phyloP scores from a whole-genome alignment of 1,140 invertebrate genomes.

The Achatina immaculata region DNA sequence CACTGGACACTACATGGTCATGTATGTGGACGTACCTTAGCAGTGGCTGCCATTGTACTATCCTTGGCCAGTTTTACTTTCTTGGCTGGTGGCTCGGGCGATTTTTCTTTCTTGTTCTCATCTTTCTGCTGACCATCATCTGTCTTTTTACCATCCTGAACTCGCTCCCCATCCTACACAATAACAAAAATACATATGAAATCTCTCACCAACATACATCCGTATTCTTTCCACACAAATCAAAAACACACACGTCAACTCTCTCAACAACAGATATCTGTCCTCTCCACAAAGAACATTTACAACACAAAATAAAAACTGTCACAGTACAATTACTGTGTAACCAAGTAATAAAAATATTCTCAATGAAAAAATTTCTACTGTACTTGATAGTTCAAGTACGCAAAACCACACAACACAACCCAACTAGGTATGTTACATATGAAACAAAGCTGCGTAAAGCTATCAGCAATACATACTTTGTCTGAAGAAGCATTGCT shows the following conservation, averaged over 20 bases:
- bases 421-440: too few species aligned
- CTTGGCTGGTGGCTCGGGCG: conserved; percentile 50
- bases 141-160: conserved; percentile 52
- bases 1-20: too few species aligned
- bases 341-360: too few species aligned
- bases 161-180: conserved; percentile 59
- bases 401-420: too few species aligned
- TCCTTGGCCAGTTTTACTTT: conserved; percentile 55
- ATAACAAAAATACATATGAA: not conserved
- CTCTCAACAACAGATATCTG: too few species aligned
- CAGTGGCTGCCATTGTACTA: conserved; percentile 58
- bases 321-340: too few species aligned
- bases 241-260: not conserved
- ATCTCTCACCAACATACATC: not conserved
- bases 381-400: too few species aligned
- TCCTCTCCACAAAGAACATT: too few species aligned
- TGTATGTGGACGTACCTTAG: conserved; percentile 56
- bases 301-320: too few species aligned
- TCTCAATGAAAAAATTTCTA: too few species aligned
- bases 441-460: too few species aligned
- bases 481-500: conserved; percentile 51
- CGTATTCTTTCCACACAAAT: not conserved
- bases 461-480: conserved; percentile 13
- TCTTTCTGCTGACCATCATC: conserved; percentile 62
- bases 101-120: conserved; percentile 54